These are phyloP conservation scores for Drosophila athabasca DNA, from an alignment of 1,140 invertebrate species.

Conservation along the genomic window DNA sequence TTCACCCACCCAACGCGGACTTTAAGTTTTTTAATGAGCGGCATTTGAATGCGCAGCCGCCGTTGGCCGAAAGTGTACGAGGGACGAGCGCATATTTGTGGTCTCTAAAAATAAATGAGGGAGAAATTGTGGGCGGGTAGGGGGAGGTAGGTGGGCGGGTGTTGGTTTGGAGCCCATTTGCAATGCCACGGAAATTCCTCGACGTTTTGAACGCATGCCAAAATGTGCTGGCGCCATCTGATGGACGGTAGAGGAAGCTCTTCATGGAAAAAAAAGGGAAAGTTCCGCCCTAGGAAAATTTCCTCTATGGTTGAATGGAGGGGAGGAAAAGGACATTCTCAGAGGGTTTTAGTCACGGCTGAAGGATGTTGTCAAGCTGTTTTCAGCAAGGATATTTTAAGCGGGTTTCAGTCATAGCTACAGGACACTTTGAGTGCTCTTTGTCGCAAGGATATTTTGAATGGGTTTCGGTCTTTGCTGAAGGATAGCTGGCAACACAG, in stretches of 20 bases:
- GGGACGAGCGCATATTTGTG: constrained; percentile 33
- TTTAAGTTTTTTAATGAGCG: constrained; percentile 54
- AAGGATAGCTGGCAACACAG: too few species aligned
- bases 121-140: not conserved
- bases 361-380: constrained; percentile 16
- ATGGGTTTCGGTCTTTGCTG: too few species aligned
- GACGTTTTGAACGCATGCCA: not conserved
- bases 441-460: too few species aligned
- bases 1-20: constrained; percentile 27
- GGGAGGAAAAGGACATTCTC: constrained; percentile 27
- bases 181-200: constrained; percentile 1
- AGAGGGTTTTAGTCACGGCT: constrained; percentile 9
- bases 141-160: too few species aligned
- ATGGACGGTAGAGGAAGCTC: constrained; percentile 6
- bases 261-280: not conserved
- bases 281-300: too few species aligned
- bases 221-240: constrained; percentile 18
- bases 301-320: too few species aligned
- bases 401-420: too few species aligned
- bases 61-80: constrained; percentile 12
- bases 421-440: too few species aligned
- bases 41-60: constrained; percentile 68
- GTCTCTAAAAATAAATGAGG: constrained; percentile 53
- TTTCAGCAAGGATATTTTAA: not conserved
- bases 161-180: not conserved